Evolutionary conservation across 2,113 vertebrate species (phyloP), one percentile per base, ranked within the genome.

Genomic region (Corythornis vintsioides): DNA sequence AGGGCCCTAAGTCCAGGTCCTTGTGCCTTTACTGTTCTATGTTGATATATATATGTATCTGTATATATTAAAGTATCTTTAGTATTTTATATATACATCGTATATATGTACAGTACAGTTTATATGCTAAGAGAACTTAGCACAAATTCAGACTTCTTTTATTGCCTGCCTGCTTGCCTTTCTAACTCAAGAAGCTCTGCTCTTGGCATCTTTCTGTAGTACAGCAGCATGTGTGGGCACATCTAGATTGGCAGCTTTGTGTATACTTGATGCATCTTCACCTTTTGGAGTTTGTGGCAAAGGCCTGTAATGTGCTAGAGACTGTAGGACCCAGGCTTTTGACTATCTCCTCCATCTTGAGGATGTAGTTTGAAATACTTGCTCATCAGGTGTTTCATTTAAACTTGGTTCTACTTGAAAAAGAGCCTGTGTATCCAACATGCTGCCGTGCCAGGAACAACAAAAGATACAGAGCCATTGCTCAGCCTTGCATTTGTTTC

Each of bases 321-420:
- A 71, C 65, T 53, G 87, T 66, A 78, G 52, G 45, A 85, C 63
- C 14, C 48, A 16, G 31, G 40, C 40, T 91, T 69, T 69, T 83
- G 77, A 78, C 69, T 15, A 2, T 71, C 29, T 88, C 60, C 42
- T 35, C 28, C 31, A 2, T 63, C 85, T 90, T 77, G 38, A 86
- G 65, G 43, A 66, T 33, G 45, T 86, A 35, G 18, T 65, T 88
- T 76, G 70, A 90, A 91, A 63, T 33, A 38, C 3, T 69, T 4
- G 4, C 22, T 91, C 48, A 35, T 88, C 89, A 65, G 82, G 77
- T 94, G 57, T 94, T 94, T 95, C 45, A 88, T 91, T 94, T 89
- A 88, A 90, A 72, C 73, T 94, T 89, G 61, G 80, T 95, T 86
- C 72, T 76, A 21, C 61, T 86, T 88, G 72, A 81, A 89, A 83